A percentile compares a stretch with the other conserved stretches of the same genome.
phyloP scores from a whole-genome alignment of 2,113 vertebrate species.

The Tenrec ecaudatus region DNA sequence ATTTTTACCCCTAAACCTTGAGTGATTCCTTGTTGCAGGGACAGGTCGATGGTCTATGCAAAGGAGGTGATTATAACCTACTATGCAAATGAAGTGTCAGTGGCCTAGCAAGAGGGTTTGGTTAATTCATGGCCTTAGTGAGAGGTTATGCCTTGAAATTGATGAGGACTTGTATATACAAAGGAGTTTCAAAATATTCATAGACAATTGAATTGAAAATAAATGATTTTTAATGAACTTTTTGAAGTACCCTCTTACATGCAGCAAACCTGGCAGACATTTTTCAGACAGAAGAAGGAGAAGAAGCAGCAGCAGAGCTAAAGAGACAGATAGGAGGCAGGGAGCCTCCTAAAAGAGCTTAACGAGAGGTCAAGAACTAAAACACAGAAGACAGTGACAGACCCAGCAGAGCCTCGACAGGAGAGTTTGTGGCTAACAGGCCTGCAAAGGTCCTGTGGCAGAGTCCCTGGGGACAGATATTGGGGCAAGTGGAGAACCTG shows the following conservation, averaged over 20 bases:
- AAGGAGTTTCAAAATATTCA: too few relatives aligned
- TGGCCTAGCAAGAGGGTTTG: background rate
- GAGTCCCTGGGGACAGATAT: too few relatives aligned
- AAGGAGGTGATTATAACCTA: background rate
- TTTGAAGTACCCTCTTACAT: background rate
- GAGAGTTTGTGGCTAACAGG: too few relatives aligned
- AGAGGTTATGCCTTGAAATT: background rate
- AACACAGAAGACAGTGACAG: too few relatives aligned
- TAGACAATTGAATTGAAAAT: too few relatives aligned
- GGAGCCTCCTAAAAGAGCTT: too few relatives aligned
- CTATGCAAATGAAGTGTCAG: background rate
- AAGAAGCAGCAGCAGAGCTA: background rate
- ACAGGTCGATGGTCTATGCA: too few relatives aligned
- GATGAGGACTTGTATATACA: too few relatives aligned
- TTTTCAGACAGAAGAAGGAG: background rate
- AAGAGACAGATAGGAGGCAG: background rate
- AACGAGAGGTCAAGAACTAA: too few relatives aligned
- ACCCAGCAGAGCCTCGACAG: too few relatives aligned
- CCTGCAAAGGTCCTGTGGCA: too few relatives aligned
- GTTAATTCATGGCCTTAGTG: background rate
- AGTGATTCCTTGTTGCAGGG: background rate
- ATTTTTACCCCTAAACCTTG: background rate
- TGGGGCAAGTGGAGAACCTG: background rate
- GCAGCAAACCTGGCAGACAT: background rate
- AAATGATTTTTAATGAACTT: background rate